Base-by-base conservation (phyloP, 1,140 invertebrate species). In the Conus ventricosus region DNA sequence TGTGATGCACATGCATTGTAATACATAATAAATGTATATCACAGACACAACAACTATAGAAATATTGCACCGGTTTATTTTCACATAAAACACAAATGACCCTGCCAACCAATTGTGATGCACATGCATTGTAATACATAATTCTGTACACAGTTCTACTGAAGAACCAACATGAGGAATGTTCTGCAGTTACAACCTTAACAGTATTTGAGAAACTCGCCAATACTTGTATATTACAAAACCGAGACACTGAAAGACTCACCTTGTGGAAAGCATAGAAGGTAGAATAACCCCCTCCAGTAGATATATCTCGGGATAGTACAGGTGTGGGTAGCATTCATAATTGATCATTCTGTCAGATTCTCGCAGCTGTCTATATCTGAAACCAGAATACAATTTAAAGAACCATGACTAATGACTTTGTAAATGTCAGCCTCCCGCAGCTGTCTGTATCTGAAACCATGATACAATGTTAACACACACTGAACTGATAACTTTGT, bases 271-370 rank as follows among this genome's bases (percentile, higher is more conserved):
- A 23, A 17, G 15, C 27, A 87, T 96, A 99, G 95, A 99, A 99
- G 55, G 96, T 96, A 91, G 98, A 97, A 95, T 99, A 99, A 8
- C 99, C 99, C 1, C 98, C 92, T 99, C 97, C 6, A 99, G 96
- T 0, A 99, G 95, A 94, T 99, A 99, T 6, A 99, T 95, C 95
- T 99, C 99, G 0, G 99, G 99, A 95, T 98, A 99, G 92, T 97
- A 96, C 0, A 99, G 95, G 0, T 96, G 95, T 0, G 99, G 99
- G 95, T 99, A 99, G 80, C 96, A 96, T 71, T 97, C 97, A 71
- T 96, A 96, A 94, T 99, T 99, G 13, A 96, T 93, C 76, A 96
- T 96, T 0, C 99, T 96, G 95, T 99, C 99, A n/a, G 96, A 95
- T 78, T 97, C 97, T 4, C 99, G 96, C 7, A 99, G 95, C 93